A percentile compares a stretch with the other conserved stretches of the same genome.
Evolutionary conservation across 2,113 vertebrate genomes (phyloP).

Genomic region (Apteryx mantelli): DNA sequence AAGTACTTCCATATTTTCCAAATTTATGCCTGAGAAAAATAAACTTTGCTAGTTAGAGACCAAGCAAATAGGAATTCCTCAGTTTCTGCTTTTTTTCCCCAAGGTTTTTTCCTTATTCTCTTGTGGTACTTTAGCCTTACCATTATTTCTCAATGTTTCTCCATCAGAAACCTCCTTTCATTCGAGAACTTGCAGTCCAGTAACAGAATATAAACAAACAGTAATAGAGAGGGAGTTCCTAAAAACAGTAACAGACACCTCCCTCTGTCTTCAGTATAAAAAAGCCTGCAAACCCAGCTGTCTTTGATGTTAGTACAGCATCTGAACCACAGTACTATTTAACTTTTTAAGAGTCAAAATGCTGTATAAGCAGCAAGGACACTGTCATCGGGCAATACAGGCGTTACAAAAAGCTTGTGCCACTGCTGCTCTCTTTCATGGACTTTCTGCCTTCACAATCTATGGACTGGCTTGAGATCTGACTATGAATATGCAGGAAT

Average conservation of each 20-base stretch:
- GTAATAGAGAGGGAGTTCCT: not conserved
- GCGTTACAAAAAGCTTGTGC: not conserved
- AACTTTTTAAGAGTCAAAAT: not conserved
- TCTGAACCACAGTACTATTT: not conserved
- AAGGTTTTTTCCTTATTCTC: fast-evolving
- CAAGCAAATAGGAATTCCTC: not conserved
- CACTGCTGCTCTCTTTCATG: not conserved
- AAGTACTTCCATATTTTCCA: not conserved
- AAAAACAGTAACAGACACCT: not conserved
- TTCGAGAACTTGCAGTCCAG: not conserved
- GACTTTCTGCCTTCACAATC: not conserved
- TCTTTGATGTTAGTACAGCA: not conserved
- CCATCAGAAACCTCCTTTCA: not conserved
- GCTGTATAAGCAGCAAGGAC: not conserved
- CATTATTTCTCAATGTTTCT: not conserved
- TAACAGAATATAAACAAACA: not conserved
- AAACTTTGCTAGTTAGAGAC: not conserved
- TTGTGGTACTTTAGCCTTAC: not conserved
- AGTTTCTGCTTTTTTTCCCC: not conserved
- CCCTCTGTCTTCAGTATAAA: not conserved
- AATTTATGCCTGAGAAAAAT: not conserved
- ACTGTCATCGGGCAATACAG: not conserved
- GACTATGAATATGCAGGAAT: not conserved
- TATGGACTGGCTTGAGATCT: not conserved
- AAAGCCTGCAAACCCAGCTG: not conserved